These are phyloP conservation scores for Fistularia commersonii DNA, from an alignment of 2,797 vertebrate species.

Conservation along the genomic window DNA sequence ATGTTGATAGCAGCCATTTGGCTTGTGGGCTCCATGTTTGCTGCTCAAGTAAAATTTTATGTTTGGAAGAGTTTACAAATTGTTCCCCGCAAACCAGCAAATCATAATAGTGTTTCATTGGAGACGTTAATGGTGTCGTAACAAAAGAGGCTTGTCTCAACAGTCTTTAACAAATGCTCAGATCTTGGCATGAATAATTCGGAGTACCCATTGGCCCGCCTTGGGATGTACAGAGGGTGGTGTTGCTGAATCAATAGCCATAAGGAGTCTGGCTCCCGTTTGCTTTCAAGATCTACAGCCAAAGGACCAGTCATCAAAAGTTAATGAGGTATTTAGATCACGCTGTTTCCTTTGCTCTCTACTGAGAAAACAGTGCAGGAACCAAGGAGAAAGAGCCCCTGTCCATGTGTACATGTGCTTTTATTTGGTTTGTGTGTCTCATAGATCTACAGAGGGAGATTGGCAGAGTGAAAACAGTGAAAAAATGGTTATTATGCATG, in stretches of 20 bases:
- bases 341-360: conserved; percentile 63
- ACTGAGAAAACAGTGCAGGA: conserved; percentile 56
- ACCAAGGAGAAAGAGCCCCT: conserved; percentile 21
- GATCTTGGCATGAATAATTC: conserved; percentile 67
- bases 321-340: conserved; percentile 77
- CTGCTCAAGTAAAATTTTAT: too few species aligned
- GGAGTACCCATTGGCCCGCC: conserved; percentile 47
- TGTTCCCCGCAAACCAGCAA: too few species aligned
- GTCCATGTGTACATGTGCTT: conserved; percentile 11
- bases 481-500: conserved; percentile 45
- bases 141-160: conserved; percentile 30
- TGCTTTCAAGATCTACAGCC: conserved; percentile 74
- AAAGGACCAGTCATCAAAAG: conserved; percentile 73
- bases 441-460: conserved; percentile 40
- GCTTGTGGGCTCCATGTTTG: too few species aligned
- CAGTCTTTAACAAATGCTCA: conserved; percentile 51
- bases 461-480: conserved; percentile 48
- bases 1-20: too few species aligned
- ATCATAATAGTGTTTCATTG: conserved; percentile 8
- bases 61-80: too few species aligned
- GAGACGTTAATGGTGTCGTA: conserved; percentile 19
- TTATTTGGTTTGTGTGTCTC: conserved; percentile 38
- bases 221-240: conserved; percentile 30
- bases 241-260: conserved; percentile 68
- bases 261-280: conserved; percentile 68